Percentiles rank a stretch among this genome's conserved stretches.
These are phyloP conservation scores for Tyrannus savana DNA, from an alignment of 2,113 vertebrate species.

Conservation along the genomic window DNA sequence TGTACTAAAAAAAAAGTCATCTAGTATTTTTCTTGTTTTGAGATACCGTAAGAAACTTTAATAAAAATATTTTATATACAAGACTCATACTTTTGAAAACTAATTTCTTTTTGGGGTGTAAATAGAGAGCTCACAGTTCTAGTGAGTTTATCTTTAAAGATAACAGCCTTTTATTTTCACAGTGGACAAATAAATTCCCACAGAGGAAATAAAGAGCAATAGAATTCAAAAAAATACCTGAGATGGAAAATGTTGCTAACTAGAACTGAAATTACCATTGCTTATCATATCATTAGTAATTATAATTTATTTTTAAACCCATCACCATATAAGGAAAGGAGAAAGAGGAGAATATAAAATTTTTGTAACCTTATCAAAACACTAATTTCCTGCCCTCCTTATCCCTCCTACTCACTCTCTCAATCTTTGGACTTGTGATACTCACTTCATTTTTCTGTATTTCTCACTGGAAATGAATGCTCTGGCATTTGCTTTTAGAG, in stretches of 20 bases:
- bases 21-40: neutral
- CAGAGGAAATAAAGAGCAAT: neutral
- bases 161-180: neutral
- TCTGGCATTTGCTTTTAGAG: neutral
- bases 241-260: neutral
- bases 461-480: neutral
- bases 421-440: neutral
- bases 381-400: neutral
- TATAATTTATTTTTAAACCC: neutral
- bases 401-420: neutral
- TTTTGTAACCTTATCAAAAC: neutral
- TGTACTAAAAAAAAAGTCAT: neutral
- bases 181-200: neutral
- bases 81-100: neutral
- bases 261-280: neutral
- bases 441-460: neutral
- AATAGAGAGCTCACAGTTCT: neutral
- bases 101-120: neutral
- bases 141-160: neutral
- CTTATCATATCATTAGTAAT: neutral
- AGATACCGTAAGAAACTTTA: neutral
- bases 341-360: neutral
- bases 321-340: neutral
- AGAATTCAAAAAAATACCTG: neutral
- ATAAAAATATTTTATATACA: neutral